These are phyloP conservation scores for Nanorana parkeri DNA, from an alignment of 2,113 vertebrate genomes.

Conservation along the genomic window DNA sequence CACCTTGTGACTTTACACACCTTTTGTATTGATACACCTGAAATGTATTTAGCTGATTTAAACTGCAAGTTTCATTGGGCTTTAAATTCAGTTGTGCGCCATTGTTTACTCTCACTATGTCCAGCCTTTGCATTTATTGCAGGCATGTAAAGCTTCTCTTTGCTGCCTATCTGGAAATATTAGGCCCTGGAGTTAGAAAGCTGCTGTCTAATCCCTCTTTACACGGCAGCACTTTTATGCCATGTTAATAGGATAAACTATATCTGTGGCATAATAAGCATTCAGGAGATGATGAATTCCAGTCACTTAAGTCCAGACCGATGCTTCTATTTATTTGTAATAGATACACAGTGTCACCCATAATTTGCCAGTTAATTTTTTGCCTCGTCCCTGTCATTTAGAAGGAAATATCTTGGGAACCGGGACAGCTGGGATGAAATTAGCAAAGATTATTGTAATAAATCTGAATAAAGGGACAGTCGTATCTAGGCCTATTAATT, in stretches of 20 bases:
- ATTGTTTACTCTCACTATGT: not conserved
- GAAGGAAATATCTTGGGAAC: conserved; percentile 39
- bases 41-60: too few relatives aligned
- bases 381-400: conserved; percentile 46
- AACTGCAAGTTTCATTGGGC: too few relatives aligned
- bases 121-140: not conserved
- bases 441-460: conserved; percentile 43
- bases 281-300: conserved; percentile 39
- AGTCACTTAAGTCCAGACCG: conserved; percentile 29
- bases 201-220: conserved; percentile 32
- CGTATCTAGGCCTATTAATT: conserved; percentile 12
- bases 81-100: not conserved
- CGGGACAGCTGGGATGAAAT: conserved; percentile 27
- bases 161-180: not conserved
- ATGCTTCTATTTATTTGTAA: conserved; percentile 43
- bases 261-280: conserved; percentile 20
- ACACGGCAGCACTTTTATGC: conserved; percentile 19
- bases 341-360: conserved; percentile 49
- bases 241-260: conserved; percentile 45
- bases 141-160: not conserved
- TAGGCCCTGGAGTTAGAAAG: conserved; percentile 19
- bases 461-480: conserved; percentile 42
- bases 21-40: too few relatives aligned
- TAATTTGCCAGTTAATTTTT: conserved; percentile 53
- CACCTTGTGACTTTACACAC: too few relatives aligned